A percentile compares a stretch with the other conserved stretches of the same genome.
Conservation (phyloP, 2,113 vertebrate species). For the Corythornis vintsioides region DNA sequence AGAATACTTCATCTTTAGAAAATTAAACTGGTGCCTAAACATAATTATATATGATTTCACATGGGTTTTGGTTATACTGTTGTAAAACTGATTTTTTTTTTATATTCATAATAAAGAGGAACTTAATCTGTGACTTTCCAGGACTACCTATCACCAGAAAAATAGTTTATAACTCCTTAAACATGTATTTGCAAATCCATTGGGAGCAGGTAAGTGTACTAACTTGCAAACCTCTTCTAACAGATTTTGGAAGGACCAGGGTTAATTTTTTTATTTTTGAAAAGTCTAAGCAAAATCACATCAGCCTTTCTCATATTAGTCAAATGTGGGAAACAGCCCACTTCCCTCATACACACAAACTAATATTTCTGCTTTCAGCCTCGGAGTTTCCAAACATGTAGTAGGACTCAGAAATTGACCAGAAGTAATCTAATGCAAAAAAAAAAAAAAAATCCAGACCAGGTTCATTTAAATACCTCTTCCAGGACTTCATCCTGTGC, state of each 20-base stretch:
- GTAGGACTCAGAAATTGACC: neutral
- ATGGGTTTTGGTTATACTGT: neutral
- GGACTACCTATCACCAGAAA: neutral
- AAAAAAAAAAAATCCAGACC: neutral
- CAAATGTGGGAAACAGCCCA: neutral
- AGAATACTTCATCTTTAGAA: neutral
- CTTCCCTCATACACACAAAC: neutral
- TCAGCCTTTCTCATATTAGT: neutral
- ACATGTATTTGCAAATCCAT: neutral
- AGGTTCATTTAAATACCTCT: neutral
- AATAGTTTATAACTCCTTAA: neutral
- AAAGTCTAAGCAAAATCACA: neutral
- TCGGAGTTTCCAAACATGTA: neutral
- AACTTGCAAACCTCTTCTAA: neutral
- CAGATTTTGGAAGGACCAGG: neutral
- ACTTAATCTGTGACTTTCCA: neutral
- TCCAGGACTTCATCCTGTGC: neutral
- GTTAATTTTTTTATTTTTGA: fast-evolving
- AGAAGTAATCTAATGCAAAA: neutral
- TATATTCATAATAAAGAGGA: neutral
- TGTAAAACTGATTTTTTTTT: neutral
- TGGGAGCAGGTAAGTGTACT: neutral
- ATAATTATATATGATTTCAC: neutral
- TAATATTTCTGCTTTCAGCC: neutral
- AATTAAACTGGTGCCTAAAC: neutral